Percentiles rank a stretch among this genome's conserved stretches.
These are phyloP conservation scores for Ferrisia virgata DNA, from an alignment of 2,888 invertebrate genomes.

Conservation along the genomic window DNA sequence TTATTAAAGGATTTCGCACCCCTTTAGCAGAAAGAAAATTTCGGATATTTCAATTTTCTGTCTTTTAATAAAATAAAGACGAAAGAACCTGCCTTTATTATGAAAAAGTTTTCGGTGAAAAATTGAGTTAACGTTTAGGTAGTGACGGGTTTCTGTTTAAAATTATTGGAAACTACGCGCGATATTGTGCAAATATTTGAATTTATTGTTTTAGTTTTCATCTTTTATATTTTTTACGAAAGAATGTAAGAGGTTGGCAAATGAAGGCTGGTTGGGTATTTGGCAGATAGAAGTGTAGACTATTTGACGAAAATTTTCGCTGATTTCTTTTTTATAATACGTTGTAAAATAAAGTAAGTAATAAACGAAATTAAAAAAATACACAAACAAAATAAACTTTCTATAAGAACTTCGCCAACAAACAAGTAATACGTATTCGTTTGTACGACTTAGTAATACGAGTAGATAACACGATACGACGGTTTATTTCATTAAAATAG, in stretches of 20 bases:
- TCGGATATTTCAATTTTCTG: neutral
- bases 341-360: too few species aligned
- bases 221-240: too few species aligned
- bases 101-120: neutral
- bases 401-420: too few species aligned
- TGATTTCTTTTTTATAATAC: neutral
- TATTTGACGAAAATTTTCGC: neutral
- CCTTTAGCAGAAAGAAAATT: neutral
- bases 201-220: neutral
- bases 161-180: neutral
- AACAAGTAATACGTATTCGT: too few species aligned
- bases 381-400: too few species aligned
- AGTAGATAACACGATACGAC: too few species aligned
- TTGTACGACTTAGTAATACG: too few species aligned
- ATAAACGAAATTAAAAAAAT: too few species aligned
- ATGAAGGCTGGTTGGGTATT: too few species aligned
- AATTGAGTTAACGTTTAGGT: neutral
- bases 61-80: neutral
- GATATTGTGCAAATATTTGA: neutral
- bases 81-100: neutral
- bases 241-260: too few species aligned
- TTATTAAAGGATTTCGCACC: neutral
- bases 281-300: neutral
- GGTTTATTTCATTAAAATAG: too few species aligned
- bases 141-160: neutral